Base-by-base conservation (phyloP, 1,140 invertebrate genomes). In the Neodiprion fabricii region DNA sequence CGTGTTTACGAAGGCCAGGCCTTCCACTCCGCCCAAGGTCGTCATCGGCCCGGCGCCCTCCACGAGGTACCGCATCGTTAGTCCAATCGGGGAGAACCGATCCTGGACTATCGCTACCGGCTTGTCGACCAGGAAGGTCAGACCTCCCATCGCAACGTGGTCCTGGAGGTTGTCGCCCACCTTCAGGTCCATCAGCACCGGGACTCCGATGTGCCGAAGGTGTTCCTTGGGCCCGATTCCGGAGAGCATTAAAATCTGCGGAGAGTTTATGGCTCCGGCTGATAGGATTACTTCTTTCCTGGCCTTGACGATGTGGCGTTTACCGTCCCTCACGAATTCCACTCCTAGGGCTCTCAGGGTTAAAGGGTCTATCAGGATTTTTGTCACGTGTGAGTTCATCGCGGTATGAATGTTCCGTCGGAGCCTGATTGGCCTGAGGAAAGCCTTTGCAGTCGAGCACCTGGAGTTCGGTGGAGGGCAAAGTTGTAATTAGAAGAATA, bases 371-470 rank as follows among this genome's bases (percentile, higher is more conserved):
- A 96, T 93, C 9, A 95, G 80, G 1, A 96, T 82, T 84, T 90
- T 91, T 0, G 92, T 94, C 0, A 92, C 94, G 78, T 95, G 95
- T 8, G 93, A 92, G 82, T 92, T 95, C 85, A 95, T 89, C 1
- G 94, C 93, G 7, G 94, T 89, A 82, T 96, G 94, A 7, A 99
- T 86, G 83, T 98, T 98, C 75, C 87, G 89, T 9, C 96, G 88
- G 14, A 93, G 89, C 40, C 95, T 86, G 1, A 95, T 92, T 9
- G 96, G 96, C 75, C 94, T 88, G 7, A 98, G 84, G 80, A 97
- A 98, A 0, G 95, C 96, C 86, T 96, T 96, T 0, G 96, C 94
- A 9, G 96, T 96, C 75, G 95, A 97, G 84, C 97, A 98, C 69
- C 97, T 89, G 0, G 92, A 94, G 28, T 40, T 2, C 5, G 5